These are phyloP conservation scores for Drosophila formosana DNA, from an alignment of 2,888 invertebrate genomes.

Conservation along the genomic window DNA sequence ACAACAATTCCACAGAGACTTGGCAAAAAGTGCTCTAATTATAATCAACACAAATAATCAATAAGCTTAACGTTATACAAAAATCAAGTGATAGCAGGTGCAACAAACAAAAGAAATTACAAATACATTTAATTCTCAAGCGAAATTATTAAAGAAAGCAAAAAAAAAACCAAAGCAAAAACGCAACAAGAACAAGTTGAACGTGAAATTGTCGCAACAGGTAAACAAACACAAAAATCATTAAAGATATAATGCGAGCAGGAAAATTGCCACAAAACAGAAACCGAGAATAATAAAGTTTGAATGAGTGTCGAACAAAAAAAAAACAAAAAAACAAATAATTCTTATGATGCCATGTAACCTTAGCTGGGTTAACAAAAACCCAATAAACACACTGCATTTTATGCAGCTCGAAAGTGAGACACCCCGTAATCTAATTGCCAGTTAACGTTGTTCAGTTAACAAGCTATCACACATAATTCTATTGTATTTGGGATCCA, in stretches of 20 bases:
- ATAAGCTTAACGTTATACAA: not conserved
- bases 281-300: not conserved
- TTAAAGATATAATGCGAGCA: not conserved
- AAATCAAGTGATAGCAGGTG: not conserved
- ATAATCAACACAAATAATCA: constrained; percentile 15
- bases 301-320: not conserved
- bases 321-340: constrained; percentile 19
- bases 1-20: constrained; percentile 11
- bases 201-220: constrained; percentile 9
- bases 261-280: constrained; percentile 8
- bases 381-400: not conserved
- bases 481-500: too few species aligned
- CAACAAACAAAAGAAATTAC: not conserved
- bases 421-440: not conserved
- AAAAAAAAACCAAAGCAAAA: constrained; percentile 1
- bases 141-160: not conserved
- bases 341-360: not conserved
- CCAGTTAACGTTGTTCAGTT: too few species aligned
- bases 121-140: constrained; percentile 1
- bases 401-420: not conserved
- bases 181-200: constrained; percentile 7
- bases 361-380: not conserved
- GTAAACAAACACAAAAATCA: constrained; percentile 13
- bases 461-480: too few species aligned
- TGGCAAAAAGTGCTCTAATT: constrained; percentile 16